Base-by-base conservation (phyloP, 1,140 invertebrate species). In the Ips typographus region DNA sequence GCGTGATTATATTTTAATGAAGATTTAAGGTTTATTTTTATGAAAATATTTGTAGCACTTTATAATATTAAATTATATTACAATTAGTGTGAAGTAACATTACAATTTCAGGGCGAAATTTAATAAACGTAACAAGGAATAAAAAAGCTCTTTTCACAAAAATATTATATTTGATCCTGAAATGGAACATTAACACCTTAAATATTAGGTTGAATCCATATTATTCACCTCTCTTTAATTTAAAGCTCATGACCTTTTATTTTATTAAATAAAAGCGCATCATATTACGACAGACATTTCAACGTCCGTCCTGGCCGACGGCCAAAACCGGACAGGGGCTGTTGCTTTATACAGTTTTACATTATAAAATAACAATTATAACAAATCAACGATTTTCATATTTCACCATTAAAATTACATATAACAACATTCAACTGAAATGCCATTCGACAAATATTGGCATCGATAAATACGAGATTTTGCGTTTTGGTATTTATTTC, bases 31-130 rank as follows among this genome's bases (percentile, higher is more conserved):
- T 71, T 65, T 66, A 60, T 40, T 62, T 64, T 71, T 78, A 78
- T 77, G 77, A 78, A 78, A 78, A 78, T 78, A 78, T 78, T 77
- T 72, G 76, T 76, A 77, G 77, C 76, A 78, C 76, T 78, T 77
- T 73, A 67, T 77, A 75, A 73, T 74, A 72, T 76, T 72, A 77
- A 77, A 78, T 76, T 75, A 77, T 76, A 75, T 76, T 78, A 78
- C 75, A 76, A 74, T 68, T 66, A 74, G 73, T 68, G 69, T 65
- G 69, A 65, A 65, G 43, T 64, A 71, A 65, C 63, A 65, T 71
- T 59, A 72, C 66, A 74, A 74, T 72, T 71, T 71, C 44, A 65
- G 62, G 68, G 62, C 61, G 72, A 74, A 72, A 68, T 65, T 67
- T 70, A 65, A 49, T 22, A 49, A 49, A 49, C 52, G 38, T 63